A percentile compares a stretch with the other conserved stretches of the same genome.
Conservation (phyloP, 2,113 vertebrate species). For the Macquaria australasica region DNA sequence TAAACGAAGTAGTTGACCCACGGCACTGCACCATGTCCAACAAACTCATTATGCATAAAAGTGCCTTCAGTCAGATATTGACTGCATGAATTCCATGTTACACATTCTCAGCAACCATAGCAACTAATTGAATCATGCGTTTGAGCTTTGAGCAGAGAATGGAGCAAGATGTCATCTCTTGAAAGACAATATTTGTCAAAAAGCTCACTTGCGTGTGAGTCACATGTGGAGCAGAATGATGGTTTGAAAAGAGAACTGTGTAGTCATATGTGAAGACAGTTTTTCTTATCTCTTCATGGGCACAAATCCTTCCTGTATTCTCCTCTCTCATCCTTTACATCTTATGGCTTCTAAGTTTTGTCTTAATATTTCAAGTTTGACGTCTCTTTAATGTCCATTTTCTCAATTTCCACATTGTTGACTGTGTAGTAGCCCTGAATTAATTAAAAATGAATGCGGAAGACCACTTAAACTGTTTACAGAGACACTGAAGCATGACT, state of each 20-base stretch:
- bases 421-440: background rate
- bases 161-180: constrained; percentile 63
- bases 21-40: constrained; percentile 57
- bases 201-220: constrained; percentile 53
- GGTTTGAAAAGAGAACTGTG: constrained; percentile 39
- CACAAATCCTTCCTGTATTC: background rate
- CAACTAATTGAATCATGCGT: constrained; percentile 70
- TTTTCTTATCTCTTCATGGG: constrained; percentile 32
- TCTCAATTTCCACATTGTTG: constrained; percentile 22
- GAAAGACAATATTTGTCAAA: constrained; percentile 60
- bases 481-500: constrained; percentile 33
- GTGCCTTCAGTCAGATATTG: constrained; percentile 62
- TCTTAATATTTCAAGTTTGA: background rate
- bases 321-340: background rate
- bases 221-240: constrained; percentile 59
- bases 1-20: constrained; percentile 50
- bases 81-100: constrained; percentile 60
- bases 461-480: constrained; percentile 41
- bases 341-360: background rate
- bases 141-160: constrained; percentile 58
- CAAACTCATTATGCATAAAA: constrained; percentile 72
- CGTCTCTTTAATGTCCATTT: background rate
- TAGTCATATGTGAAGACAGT: constrained; percentile 22
- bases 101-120: constrained; percentile 66
- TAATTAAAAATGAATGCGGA: constrained; percentile 48